These are phyloP conservation scores for Aspidiotus destructor DNA, from an alignment of 2,888 invertebrate genomes.

Conservation along the genomic window DNA sequence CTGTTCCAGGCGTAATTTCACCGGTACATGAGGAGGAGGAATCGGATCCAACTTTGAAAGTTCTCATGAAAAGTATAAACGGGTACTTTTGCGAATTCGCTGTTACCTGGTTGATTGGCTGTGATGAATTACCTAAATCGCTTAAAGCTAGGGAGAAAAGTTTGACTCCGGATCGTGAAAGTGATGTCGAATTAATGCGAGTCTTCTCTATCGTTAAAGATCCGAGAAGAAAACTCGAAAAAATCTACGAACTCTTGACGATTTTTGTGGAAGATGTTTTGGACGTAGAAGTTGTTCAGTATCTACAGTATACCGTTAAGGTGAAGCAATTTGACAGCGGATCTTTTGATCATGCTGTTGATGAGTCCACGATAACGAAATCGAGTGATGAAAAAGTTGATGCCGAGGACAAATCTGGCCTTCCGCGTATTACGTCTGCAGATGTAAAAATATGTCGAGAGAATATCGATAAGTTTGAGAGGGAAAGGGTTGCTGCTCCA, in stretches of 20 bases:
- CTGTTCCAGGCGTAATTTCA: slow-evolving; percentile 2
- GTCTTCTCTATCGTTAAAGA: neutral
- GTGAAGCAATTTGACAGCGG: slow-evolving; percentile 19
- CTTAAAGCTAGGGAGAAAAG: neutral
- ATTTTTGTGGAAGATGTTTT: slow-evolving; percentile 6
- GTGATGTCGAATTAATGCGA: neutral
- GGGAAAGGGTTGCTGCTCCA: slow-evolving; percentile 18
- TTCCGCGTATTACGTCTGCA: neutral
- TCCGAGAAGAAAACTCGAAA: slow-evolving; percentile 12
- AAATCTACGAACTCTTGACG: slow-evolving; percentile 7
- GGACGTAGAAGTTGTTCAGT: slow-evolving; percentile 6
- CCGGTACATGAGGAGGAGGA: neutral
- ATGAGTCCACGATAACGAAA: neutral
- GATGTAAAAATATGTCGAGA: slow-evolving; percentile 7
- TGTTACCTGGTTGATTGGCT: slow-evolving; percentile 14
- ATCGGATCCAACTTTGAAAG: neutral
- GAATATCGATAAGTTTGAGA: slow-evolving; percentile 19
- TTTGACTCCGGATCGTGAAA: neutral
- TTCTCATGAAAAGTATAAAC: slow-evolving; percentile 19
- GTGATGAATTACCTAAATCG: slow-evolving; percentile 23
- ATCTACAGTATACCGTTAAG: slow-evolving; percentile 5
- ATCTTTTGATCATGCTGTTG: neutral
- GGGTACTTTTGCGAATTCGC: slow-evolving; percentile 19
- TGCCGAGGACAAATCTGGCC: neutral
- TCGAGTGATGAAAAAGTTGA: neutral